Base-by-base conservation (phyloP, 2,797 vertebrate species). In the Anguilla marmorata region DNA sequence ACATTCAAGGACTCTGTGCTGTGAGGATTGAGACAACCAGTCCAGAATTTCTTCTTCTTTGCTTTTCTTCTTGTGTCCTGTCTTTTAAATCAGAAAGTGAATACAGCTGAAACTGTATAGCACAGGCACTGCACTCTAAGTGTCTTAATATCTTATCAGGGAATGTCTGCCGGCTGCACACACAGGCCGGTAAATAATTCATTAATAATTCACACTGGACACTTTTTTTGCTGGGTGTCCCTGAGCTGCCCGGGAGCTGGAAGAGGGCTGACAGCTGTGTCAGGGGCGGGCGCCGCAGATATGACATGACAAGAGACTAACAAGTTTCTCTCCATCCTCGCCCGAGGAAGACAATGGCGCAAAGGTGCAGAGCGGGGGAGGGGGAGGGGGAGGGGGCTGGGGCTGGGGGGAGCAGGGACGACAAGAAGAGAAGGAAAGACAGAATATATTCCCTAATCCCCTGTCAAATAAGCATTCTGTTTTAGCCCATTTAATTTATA, bases 241-340 rank as follows among this genome's bases (percentile, higher is more conserved):
- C 95, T 95, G 94, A 94, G 95, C 95, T 93, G 94, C 94, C 89
- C 93, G 88, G 93, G 54, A 92, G 93, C 94, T 92, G 91, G 94
- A 92, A 90, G 94, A 92, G 94, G 94, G 94, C 94, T 94, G 95
- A 96, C 95, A 95, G 95, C 93, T 90, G 94, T 94, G 94, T 95
- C 95, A 96, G 95, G 74, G 94, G 94, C 95, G 94, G 94, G 94
- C 94, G 92, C 95, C 94, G 93, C 92, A 94, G 95, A 96, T 96
- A 93, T 93, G 94, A 96, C 94, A 95, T 96, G 95, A 96, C 96
- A 96, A 95, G 95, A 93, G 94, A 94, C 95, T 96, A 96, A 96
- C 96, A 96, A 96, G 96, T 96, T 96, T 95, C 95, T 96, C 95
- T 95, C 93, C 93, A 94, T 94, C 94, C 91, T 93, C 89, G 91